Percentiles rank a stretch among this genome's conserved stretches.
phyloP scores from a whole-genome alignment of 1,140 invertebrate species.

The Gryllus bimaculatus region DNA sequence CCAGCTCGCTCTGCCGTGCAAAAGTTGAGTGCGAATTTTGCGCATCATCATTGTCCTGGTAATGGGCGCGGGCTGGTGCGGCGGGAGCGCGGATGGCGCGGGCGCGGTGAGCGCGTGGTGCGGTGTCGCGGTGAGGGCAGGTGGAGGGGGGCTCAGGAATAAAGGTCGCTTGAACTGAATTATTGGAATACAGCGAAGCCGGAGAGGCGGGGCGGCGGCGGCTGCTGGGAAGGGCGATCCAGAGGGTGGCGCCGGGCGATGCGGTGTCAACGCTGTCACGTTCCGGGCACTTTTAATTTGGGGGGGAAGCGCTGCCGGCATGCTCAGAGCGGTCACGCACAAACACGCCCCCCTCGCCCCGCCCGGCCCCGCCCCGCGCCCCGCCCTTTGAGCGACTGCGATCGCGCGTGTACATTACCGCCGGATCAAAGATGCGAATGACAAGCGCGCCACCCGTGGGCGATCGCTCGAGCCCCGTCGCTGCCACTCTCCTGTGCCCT shows the following conservation, averaged over 20 bases:
- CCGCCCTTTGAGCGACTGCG: background rate
- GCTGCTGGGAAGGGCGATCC: too few relatives aligned
- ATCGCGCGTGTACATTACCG: background rate
- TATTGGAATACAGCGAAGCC: background rate
- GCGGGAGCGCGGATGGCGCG: too few relatives aligned
- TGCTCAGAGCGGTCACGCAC: background rate
- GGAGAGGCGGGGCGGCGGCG: too few relatives aligned
- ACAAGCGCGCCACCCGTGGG: background rate
- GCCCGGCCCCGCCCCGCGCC: too few relatives aligned
- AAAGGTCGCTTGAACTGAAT: background rate
- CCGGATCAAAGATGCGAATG: background rate
- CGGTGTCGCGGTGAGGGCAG: too few relatives aligned
- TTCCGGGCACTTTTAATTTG: background rate
- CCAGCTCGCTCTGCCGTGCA: background rate
- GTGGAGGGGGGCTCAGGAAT: background rate
- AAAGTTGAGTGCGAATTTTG: background rate
- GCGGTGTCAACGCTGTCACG: background rate
- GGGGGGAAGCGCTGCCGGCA: background rate
- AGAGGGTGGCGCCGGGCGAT: background rate
- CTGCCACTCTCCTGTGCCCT: too few relatives aligned
- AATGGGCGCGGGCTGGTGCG: too few relatives aligned
- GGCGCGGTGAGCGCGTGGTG: too few relatives aligned
- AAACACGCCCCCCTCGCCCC: background rate
- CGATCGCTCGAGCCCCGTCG: background rate
- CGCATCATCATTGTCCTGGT: background rate